Percentiles rank a stretch among this genome's conserved stretches.
These are phyloP conservation scores for Alsophila aescularia DNA, from an alignment of 2,888 invertebrate species.

Conservation along the genomic window DNA sequence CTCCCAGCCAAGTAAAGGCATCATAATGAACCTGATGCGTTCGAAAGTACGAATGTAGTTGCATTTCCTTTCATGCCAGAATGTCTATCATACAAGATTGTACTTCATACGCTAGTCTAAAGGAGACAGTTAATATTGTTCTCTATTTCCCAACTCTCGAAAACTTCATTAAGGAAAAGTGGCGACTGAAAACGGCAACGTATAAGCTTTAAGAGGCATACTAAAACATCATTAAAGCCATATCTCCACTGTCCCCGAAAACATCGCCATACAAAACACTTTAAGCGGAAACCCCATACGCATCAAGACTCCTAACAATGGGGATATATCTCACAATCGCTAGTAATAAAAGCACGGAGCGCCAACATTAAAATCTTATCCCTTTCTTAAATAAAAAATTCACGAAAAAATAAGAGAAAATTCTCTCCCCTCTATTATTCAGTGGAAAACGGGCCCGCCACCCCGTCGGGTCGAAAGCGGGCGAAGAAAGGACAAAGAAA, in stretches of 20 bases:
- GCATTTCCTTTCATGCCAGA: neutral
- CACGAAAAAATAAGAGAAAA: constrained; percentile 78
- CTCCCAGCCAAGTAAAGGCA: too few species aligned
- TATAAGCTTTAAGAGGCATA: constrained; percentile 39
- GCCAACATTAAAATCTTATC: constrained; percentile 85
- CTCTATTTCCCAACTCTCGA: constrained; percentile 6
- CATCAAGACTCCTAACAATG: constrained; percentile 76
- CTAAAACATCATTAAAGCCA: constrained; percentile 72
- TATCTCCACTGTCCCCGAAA: constrained; percentile 55
- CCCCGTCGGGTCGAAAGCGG: constrained; percentile 51
- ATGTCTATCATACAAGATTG: neutral
- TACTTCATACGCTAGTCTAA: neutral
- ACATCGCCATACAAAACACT: constrained; percentile 77
- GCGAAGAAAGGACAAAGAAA: constrained; percentile 68
- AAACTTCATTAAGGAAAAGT: constrained; percentile 37
- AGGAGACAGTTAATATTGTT: neutral
- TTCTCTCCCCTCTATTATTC: constrained; percentile 81
- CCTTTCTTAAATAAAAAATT: constrained; percentile 85
- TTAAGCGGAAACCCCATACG: constrained; percentile 81
- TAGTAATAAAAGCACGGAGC: constrained; percentile 79
- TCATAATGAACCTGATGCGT: neutral
- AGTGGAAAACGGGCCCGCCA: constrained; percentile 61
- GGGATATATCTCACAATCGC: constrained; percentile 76
- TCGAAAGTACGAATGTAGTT: neutral
- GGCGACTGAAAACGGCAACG: constrained; percentile 26